Evolutionary conservation across 2,113 vertebrate species (phyloP), one percentile per base, ranked within the genome.

Genomic region (Zapornia atra): DNA sequence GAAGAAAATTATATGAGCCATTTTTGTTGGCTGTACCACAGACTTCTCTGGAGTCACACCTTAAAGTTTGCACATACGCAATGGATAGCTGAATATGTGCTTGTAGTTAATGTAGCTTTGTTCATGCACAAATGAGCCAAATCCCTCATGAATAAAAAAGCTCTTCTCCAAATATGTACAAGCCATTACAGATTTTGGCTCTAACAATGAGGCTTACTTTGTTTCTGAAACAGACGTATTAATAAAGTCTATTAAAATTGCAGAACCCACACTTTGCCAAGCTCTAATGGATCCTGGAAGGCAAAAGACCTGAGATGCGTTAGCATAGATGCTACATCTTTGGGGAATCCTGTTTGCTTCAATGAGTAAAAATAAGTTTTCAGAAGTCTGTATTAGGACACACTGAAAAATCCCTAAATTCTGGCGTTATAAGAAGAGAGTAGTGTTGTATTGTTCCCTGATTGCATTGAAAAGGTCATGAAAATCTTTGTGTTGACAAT

Each of bases 201-300:
- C 70, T 46, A 78, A 71, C 34, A 78, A 82, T 46, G 69, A 65
- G 24, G 17, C 15, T 90, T 61, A 10, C 21, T 65, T 15, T 83
- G 19, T 84, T 95, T 91, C 80, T 69, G 54, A 84, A 95, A 79
- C 21, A 72, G 26, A 24, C 5, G 7, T 83, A 63, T 78, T 94
- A 92, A 88, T 86, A 17, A 92, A 91, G 91, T 57, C 59, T 53
- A 92, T 92, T 91, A 82, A 96, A 96, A 92, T 20, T 82, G 65
- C 69, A 95, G 73, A 87, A 82, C 50, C 89, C 33, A 7, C 44
- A 66, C 57, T 92, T 92, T 94, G 77, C 73, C 77, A 85, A 73
- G 44, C 17, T 75, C 50, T 93, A 93, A 93, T 79, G 65, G 65
- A 92, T 76, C 64, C 76, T 93, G 51, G 86, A 90, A 90, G 48